These are phyloP conservation scores for Corythornis cristatus DNA, from an alignment of 2,113 vertebrate genomes.

Conservation along the genomic window DNA sequence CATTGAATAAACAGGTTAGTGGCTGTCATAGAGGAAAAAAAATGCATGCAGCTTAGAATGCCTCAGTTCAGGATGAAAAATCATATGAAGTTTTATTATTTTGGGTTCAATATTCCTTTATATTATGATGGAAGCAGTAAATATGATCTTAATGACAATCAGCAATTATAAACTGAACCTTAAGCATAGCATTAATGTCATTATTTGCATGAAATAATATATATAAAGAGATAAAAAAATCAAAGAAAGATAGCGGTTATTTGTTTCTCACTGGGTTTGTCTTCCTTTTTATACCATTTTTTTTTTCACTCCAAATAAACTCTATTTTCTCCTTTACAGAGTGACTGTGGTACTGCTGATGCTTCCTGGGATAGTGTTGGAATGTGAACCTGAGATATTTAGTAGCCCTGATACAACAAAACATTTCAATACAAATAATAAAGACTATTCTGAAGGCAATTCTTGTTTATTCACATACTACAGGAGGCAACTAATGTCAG, in stretches of 20 bases:
- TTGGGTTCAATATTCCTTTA: background rate
- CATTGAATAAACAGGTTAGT: background rate
- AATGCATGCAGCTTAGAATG: background rate
- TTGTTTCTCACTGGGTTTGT: background rate
- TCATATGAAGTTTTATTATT: background rate
- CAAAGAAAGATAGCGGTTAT: background rate
- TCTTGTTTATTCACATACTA: background rate
- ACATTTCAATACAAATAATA: background rate
- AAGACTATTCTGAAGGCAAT: background rate
- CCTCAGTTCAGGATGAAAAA: background rate
- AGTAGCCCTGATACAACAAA: background rate
- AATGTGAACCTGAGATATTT: background rate
- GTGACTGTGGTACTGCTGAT: background rate
- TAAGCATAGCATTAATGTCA: background rate
- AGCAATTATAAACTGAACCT: conserved; percentile 9
- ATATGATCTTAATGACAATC: background rate
- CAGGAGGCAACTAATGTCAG: background rate
- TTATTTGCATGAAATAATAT: conserved; percentile 11
- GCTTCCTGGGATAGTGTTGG: background rate
- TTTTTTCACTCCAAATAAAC: background rate
- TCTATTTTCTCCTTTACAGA: background rate
- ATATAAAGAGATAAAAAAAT: background rate
- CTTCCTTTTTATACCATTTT: background rate
- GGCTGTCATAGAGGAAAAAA: background rate
- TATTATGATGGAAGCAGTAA: background rate